Base-by-base conservation (phyloP, 1,140 invertebrate species). In the Ceratosolen solmsi region DNA sequence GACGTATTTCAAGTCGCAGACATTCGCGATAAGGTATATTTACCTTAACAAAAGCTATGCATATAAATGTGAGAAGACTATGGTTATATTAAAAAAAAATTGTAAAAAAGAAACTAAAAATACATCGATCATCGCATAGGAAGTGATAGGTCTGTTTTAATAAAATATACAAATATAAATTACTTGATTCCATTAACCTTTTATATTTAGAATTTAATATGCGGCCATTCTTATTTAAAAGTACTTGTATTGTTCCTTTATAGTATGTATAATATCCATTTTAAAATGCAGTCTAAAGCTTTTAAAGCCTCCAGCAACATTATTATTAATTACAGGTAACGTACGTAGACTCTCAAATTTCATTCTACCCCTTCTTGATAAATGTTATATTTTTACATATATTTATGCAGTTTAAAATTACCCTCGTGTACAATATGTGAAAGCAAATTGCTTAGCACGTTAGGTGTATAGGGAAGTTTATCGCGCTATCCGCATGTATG, bases 401-500 rank as follows among this genome's bases (percentile, higher is more conserved):
- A 51, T 36, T 30, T 78, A 68, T 46, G 17, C n/a, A n/a, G 46
- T 41, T 54, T 38, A 38, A 78, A 49, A 79, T 58, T 79, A 33
- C 15, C 17, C 22, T 54, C 49, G 36, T 51, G n/a, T 56, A 25
- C 22, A 33, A 49, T 8, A 3, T n/a, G 9, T 25, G 46, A 20
- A 75, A 74, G 41, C 3, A 73, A 80, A 80, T 74, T 54, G 71
- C 56, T 68, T 38, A 80, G 30, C 58, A 49, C 27, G 80, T 70
- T 75, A 7, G 56, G 41, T 33, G 60, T 72, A n/a, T 3, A 60
- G 46, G 49, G n/a, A 60, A 81, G 79, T 81, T 80, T 46, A 7
- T 68, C 33, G 13, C 25, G 13, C 25, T 5, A 30, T 13, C 11
- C 60, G 17, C 33, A 15, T 58, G 46, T 70, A 70, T 70, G 46